phyloP scores from a whole-genome alignment of 23 tunicate genomes.

The Halocynthia roretzi region DNA sequence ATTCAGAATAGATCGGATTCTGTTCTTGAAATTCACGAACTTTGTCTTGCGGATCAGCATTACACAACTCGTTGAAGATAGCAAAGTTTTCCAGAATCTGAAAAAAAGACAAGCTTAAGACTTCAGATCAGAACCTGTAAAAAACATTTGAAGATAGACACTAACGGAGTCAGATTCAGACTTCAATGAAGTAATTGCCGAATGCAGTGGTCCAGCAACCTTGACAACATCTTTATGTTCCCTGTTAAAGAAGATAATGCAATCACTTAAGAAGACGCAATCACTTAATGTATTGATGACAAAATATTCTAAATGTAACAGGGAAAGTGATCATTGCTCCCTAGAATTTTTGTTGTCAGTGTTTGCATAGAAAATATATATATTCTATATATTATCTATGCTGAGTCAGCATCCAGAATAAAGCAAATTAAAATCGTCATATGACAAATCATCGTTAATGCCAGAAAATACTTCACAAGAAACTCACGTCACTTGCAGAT shows the following conservation, averaged over 20 bases:
- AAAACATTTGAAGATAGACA: background rate
- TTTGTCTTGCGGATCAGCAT: slow-evolving; percentile 57
- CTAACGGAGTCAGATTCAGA: slow-evolving; percentile 58
- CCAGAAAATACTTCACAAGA: background rate
- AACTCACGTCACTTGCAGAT: slow-evolving; percentile 61
- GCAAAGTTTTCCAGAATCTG: slow-evolving; percentile 58
- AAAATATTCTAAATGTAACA: too few relatives aligned
- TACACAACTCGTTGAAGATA: slow-evolving; percentile 64
- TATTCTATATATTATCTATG: slow-evolving; percentile 82
- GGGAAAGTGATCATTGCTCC: too few relatives aligned
- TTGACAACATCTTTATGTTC: slow-evolving; percentile 88
- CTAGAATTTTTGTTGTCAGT: background rate
- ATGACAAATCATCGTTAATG: too few relatives aligned
- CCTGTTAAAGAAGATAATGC: slow-evolving; percentile 9
- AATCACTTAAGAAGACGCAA: background rate
- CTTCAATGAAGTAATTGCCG: slow-evolving; percentile 68
- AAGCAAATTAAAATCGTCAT: too few relatives aligned
- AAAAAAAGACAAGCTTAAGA: background rate
- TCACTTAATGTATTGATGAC: too few relatives aligned
- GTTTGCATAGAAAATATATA: background rate
- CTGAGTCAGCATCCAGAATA: slow-evolving; percentile 38
- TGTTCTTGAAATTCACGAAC: slow-evolving; percentile 76
- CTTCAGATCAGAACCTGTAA: background rate
- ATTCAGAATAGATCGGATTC: slow-evolving; percentile 32
- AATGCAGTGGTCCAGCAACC: slow-evolving; percentile 64